Conservation (phyloP, 2,888 invertebrate genomes). For the Chouioia cunea region DNA sequence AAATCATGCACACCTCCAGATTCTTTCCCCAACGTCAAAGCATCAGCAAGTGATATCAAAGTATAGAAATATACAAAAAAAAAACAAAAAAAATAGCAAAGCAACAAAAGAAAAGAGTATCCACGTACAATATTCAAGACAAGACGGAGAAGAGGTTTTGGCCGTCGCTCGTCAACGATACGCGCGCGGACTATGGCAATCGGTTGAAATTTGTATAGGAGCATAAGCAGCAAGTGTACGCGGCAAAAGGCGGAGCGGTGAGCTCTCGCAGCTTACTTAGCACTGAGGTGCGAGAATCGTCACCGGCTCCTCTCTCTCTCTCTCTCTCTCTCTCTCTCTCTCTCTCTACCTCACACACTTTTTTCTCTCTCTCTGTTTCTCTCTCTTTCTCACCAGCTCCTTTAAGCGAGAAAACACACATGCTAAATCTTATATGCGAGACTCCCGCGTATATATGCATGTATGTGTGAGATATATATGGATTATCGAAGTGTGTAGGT, state of each 20-base stretch:
- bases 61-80: too few species aligned
- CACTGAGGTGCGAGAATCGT: conserved; percentile 68
- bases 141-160: conserved; percentile 1
- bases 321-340: too few species aligned
- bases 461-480: too few species aligned
- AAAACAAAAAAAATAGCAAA: too few species aligned
- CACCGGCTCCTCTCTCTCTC: conserved; percentile 67
- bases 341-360: too few species aligned
- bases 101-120: too few species aligned
- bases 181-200: neutral
- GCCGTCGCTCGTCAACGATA: conserved; percentile 3
- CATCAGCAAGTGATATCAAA: too few species aligned
- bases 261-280: conserved; percentile 63
- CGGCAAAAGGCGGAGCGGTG: conserved; percentile 54
- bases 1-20: too few species aligned
- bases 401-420: conserved; percentile 50
- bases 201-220: conserved; percentile 64
- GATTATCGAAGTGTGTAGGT: neutral
- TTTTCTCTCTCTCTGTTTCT: too few species aligned
- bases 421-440: conserved; percentile 11
- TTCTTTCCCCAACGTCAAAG: too few species aligned
- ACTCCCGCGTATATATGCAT: conserved; percentile 8
- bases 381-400: conserved; percentile 5
- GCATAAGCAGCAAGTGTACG: conserved; percentile 61
- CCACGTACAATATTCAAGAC: too few species aligned